These are phyloP conservation scores for Tapirus indicus DNA, from an alignment of 2,797 vertebrate genomes.

Conservation along the genomic window DNA sequence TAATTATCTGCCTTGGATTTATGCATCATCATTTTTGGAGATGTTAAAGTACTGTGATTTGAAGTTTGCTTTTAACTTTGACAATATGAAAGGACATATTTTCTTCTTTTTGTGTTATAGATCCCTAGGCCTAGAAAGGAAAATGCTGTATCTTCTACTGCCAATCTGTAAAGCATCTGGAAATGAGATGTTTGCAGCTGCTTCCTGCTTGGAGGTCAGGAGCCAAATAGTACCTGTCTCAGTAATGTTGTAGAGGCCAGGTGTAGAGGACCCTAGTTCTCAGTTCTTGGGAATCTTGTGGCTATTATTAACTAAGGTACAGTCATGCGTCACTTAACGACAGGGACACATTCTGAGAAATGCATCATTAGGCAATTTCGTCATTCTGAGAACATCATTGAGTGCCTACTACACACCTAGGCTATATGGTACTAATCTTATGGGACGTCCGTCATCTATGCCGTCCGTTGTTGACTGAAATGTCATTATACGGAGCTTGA, in stretches of 20 bases:
- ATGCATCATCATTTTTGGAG: slow-evolving; percentile 20
- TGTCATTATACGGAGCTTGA: no score
- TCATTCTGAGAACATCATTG: no score
- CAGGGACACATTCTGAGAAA: no score
- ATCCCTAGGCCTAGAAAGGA: background rate
- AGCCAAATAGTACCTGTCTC: background rate
- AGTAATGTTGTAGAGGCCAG: background rate
- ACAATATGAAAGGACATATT: background rate
- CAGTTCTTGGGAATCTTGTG: background rate
- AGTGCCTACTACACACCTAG: no score
- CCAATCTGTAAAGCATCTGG: background rate
- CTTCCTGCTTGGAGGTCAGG: background rate
- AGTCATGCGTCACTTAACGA: no score
- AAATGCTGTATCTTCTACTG: background rate
- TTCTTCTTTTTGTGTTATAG: background rate
- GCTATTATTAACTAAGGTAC: background rate
- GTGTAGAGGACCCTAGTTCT: background rate
- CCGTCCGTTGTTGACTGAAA: no score
- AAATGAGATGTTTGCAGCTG: background rate
- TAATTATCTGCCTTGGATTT: slow-evolving; percentile 46
- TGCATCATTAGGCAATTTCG: no score
- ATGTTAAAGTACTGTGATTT: background rate
- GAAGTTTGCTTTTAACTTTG: slow-evolving; percentile 36
- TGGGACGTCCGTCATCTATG: no score
- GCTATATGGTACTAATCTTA: no score